A percentile compares a stretch with the other conserved stretches of the same genome.
Evolutionary conservation across 2,888 invertebrate species (phyloP).

Genomic region (Magallana nippona): DNA sequence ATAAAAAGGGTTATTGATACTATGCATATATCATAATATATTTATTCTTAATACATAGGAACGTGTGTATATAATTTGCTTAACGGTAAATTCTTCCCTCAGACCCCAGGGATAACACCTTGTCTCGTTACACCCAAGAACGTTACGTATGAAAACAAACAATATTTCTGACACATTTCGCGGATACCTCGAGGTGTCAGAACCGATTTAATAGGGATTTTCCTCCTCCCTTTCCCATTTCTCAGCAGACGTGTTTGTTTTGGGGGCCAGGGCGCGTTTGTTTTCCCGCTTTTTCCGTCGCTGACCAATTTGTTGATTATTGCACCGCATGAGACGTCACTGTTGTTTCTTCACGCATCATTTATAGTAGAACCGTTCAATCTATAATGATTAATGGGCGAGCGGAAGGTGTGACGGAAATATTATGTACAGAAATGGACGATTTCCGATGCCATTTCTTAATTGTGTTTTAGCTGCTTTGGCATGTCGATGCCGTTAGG

Average conservation of each 20-base stretch:
- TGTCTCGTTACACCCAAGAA: background rate
- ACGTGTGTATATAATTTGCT: background rate
- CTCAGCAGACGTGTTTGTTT: slow-evolving; percentile 2
- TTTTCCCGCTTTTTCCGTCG: slow-evolving; percentile 2
- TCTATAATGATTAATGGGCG: background rate
- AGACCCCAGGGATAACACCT: too few relatives aligned
- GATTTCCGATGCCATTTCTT: background rate
- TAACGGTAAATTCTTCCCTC: background rate
- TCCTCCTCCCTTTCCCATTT: background rate
- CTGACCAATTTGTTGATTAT: background rate
- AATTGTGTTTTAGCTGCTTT: too few relatives aligned
- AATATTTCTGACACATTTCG: slow-evolving; percentile 26
- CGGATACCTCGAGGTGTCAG: slow-evolving; percentile 22
- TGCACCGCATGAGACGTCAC: background rate
- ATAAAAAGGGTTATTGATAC: too few relatives aligned
- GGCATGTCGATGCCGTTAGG: too few relatives aligned
- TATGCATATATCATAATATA: too few relatives aligned
- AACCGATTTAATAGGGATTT: slow-evolving; percentile 30
- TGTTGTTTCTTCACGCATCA: background rate
- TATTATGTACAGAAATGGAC: background rate
- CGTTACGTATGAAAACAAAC: slow-evolving; percentile 18
- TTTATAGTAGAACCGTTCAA: background rate
- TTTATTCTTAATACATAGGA: too few relatives aligned
- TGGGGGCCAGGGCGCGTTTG: background rate
- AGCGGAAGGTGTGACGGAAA: background rate